Conservation (phyloP, 2,797 vertebrate genomes). For the Trichosurus vulpecula region DNA sequence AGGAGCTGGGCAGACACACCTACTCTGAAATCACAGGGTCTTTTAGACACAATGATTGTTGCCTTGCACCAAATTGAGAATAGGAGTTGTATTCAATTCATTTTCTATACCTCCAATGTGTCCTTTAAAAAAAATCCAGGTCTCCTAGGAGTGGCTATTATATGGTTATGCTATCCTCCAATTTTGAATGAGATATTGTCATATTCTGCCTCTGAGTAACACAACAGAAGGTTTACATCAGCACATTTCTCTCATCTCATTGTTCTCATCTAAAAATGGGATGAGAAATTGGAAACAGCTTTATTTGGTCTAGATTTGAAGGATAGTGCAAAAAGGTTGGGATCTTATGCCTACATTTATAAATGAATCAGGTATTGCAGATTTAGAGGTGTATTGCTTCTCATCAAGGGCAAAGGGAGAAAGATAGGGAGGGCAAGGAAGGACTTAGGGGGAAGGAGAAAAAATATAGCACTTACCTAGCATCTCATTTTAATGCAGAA, state of each 20-base stretch:
- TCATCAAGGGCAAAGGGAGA: neutral
- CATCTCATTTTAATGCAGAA: conserved; percentile 51
- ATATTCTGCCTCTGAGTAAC: conserved; percentile 42
- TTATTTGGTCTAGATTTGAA: neutral
- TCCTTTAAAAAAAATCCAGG: conserved; percentile 16
- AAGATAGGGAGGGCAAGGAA: neutral
- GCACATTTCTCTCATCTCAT: neutral
- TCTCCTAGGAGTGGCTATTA: neutral
- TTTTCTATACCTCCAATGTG: neutral
- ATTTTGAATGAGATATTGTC: conserved; percentile 27
- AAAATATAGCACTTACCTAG: neutral
- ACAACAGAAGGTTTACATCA: conserved; percentile 60
- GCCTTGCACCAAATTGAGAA: conserved; percentile 16
- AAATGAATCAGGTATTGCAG: neutral
- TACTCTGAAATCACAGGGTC: conserved; percentile 54
- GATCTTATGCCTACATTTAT: conserved; percentile 29
- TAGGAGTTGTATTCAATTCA: conserved; percentile 37
- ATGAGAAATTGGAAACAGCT: conserved; percentile 51
- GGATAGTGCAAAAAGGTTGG: conserved; percentile 33
- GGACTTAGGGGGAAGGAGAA: neutral
- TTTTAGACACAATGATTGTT: conserved; percentile 49
- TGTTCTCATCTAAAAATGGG: conserved; percentile 19
- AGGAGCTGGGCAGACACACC: conserved; percentile 23
- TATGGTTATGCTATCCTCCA: neutral
- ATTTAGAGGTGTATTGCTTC: neutral